Evolutionary conservation across 2,113 vertebrate species (phyloP), one percentile per base, ranked within the genome.

Genomic region (Rafetus swinhoei): DNA sequence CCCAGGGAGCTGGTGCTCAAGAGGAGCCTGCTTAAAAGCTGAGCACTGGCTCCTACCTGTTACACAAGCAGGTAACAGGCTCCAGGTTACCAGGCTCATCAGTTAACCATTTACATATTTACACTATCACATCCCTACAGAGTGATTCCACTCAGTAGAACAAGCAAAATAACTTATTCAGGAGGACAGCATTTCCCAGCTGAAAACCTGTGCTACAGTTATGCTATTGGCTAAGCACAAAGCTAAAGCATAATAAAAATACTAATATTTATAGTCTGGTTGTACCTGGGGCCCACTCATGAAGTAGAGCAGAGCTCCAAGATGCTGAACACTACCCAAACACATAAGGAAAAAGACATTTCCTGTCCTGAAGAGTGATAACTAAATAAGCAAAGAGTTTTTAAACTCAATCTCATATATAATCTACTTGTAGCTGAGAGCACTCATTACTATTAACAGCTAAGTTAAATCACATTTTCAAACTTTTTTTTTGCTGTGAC

Each of bases 181-280:
- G 8, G 1, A 13, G 35, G 18, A 22, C 5, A n/a, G 12, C 35
- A 14, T 88, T n/a, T 52, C 9, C 15, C 9, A 56, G 80, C 32
- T 9, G 21, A 55, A 81, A 25, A 21, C 22, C 27, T 1, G 18
- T 57, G 45, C 83, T 57, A 72, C 11, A 72, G 0, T 0, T 4
- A 14, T 2, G 4, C 22, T 81, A 32, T 15, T 74, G 74, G 10
- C 65, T 54, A 81, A 7, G 3, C 9, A 39, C 15, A 16, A 24
- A 74, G 19, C 72, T 74, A 39, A 74, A 74, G 19, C 25, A 60
- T 60, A 39, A 39, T 11, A 39, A 35, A 12, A 65, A 8, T 29
- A 24, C 9, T 11, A 12, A 12, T 24, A 22, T 39, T 39, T 39
- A 18, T 76, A 45, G 9, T 24, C n/a, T 45, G 39, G 72, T 22